Evolutionary conservation across 2,113 vertebrate genomes (phyloP).

Genomic region (Taurulus bubalis): DNA sequence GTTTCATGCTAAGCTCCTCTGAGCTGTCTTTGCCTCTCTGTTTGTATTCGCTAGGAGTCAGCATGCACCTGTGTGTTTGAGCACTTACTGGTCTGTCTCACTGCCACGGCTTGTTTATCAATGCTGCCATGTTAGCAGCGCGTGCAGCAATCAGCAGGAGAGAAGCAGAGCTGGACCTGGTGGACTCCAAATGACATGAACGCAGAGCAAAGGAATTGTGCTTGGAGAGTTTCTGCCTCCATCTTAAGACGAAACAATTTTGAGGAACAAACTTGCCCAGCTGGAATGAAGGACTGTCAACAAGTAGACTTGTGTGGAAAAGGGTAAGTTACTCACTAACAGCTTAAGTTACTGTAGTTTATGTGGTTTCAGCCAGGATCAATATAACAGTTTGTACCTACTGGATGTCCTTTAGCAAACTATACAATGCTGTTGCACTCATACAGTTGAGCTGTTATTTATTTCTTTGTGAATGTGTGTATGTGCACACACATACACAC

Average conservation of each 20-base stretch:
- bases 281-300: conserved; percentile 60
- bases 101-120: conserved; percentile 61
- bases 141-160: conserved; percentile 54
- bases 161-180: conserved; percentile 68
- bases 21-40: conserved; percentile 63
- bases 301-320: conserved; percentile 44
- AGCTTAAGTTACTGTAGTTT: conserved; percentile 42
- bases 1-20: conserved; percentile 66
- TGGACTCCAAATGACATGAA: conserved; percentile 56
- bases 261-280: conserved; percentile 62
- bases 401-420: conserved; percentile 3
- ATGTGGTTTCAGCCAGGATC: conserved; percentile 25
- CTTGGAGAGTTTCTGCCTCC: conserved; percentile 73
- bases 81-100: conserved; percentile 46
- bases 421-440: background rate
- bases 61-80: conserved; percentile 70
- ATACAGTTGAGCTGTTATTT: conserved; percentile 16
- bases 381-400: conserved; percentile 31
- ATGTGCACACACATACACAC: background rate
- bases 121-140: conserved; percentile 64
- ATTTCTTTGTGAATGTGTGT: conserved; percentile 36
- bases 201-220: conserved; percentile 59
- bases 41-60: conserved; percentile 58
- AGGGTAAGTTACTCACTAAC: conserved; percentile 65
- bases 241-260: conserved; percentile 68